A percentile compares a stretch with the other conserved stretches of the same genome.
phyloP scores from a whole-genome alignment of 2,113 vertebrate species.

The Melierax canorus region DNA sequence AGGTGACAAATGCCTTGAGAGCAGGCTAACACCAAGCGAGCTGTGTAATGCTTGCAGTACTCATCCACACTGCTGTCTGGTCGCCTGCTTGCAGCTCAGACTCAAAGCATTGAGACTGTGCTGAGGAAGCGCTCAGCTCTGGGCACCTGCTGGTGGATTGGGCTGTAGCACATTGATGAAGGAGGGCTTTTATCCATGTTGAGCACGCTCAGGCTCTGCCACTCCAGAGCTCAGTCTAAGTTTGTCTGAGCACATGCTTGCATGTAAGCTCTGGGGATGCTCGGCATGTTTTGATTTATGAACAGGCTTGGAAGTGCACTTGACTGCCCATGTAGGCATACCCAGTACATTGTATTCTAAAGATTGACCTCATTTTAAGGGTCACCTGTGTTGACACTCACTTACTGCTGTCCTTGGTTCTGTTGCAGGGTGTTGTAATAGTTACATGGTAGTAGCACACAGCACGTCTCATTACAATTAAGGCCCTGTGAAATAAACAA shows the following conservation, averaged over 20 bases:
- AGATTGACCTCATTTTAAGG: background rate
- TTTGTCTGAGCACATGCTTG: constrained; percentile 62
- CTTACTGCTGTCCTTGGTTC: background rate
- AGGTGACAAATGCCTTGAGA: constrained; percentile 53
- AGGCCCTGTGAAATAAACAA: background rate
- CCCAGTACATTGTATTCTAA: background rate
- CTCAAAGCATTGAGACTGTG: constrained; percentile 27
- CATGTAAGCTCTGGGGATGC: constrained; percentile 56
- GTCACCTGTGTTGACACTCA: background rate
- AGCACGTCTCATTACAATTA: constrained; percentile 5
- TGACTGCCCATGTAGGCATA: background rate
- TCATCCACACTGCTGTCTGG: constrained; percentile 37
- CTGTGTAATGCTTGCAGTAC: constrained; percentile 22
- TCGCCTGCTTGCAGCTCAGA: constrained; percentile 52
- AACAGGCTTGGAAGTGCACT: constrained; percentile 43
- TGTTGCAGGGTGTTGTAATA: background rate
- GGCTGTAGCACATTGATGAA: constrained; percentile 10
- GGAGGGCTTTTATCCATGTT: constrained; percentile 43
- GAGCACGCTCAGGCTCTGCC: constrained; percentile 44
- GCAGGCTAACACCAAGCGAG: constrained; percentile 24
- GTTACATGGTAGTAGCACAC: background rate
- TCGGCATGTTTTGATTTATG: constrained; percentile 39
- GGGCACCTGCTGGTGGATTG: constrained; percentile 45
- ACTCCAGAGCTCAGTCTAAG: constrained; percentile 49
- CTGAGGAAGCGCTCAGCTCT: background rate